These are phyloP conservation scores for Brachyhypopomus gauderio DNA, from an alignment of 2,113 vertebrate genomes.

Conservation along the genomic window DNA sequence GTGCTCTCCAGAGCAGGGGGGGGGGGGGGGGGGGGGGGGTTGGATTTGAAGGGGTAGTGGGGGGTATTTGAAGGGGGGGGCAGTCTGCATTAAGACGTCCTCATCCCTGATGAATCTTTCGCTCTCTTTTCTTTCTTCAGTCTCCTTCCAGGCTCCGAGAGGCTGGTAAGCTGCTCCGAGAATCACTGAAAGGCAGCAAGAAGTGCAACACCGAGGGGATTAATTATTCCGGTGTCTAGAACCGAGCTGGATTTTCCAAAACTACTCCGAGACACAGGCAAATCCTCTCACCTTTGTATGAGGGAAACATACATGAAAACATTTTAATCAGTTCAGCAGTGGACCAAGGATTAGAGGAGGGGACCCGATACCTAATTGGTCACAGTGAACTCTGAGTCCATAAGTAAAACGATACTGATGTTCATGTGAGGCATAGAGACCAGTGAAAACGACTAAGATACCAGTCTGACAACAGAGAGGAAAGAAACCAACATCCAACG, in stretches of 20 bases:
- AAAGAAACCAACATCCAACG: background rate
- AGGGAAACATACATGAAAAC: constrained; percentile 46
- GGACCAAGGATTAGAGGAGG: background rate
- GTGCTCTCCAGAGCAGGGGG: constrained; percentile 45
- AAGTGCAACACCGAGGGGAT: constrained; percentile 55
- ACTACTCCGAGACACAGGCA: constrained; percentile 42
- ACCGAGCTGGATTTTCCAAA: constrained; percentile 50
- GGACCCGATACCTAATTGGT: constrained; percentile 6
- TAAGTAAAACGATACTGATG: constrained; percentile 20
- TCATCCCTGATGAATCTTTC: constrained; percentile 52
- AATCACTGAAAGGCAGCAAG: constrained; percentile 50
- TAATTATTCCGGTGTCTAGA: constrained; percentile 55
- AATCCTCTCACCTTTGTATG: constrained; percentile 47
- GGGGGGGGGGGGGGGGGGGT: background rate
- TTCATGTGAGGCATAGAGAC: constrained; percentile 19
- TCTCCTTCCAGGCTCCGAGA: constrained; percentile 53
- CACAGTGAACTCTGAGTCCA: constrained; percentile 30
- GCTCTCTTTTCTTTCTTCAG: constrained; percentile 49
- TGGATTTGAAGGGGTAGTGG: constrained; percentile 32
- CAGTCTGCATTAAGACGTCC: constrained; percentile 49
- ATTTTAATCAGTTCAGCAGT: constrained; percentile 44
- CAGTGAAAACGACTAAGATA: constrained; percentile 19
- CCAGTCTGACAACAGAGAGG: constrained; percentile 6
- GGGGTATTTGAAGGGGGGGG: background rate
- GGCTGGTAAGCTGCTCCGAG: constrained; percentile 42